Evolutionary conservation across 1,140 invertebrate species (phyloP), one percentile per base, ranked within the genome.

Genomic region (Lutraria rhynchaena): DNA sequence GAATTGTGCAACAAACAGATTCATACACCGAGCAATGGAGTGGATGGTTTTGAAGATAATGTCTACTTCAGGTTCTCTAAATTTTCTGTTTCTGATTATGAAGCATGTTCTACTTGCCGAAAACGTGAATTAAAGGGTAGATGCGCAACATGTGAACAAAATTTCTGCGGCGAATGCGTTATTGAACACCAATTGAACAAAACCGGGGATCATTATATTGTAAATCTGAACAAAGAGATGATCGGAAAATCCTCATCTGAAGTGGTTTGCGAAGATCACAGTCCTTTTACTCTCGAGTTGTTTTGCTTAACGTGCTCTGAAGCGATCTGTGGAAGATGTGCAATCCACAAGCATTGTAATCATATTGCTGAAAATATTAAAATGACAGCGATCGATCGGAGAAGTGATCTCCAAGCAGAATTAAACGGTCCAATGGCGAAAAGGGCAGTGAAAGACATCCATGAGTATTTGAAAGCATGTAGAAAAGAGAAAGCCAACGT

Each of bases 251-350:
- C 44, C 4, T 44, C 49, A 1, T 19, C 19, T n/a, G 61, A 51
- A 17, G 31, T 46, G 13, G 24, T 78, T 17, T 78, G 75, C 33
- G 49, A 55, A 13, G 60, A 67, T 22, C 75, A 78, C 35, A 51
- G 24, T 27, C 75, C 75, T 11, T 78, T 78, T 55, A 78, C 60
- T 11, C 60, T 78, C 0, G 75, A 78, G 15, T 31, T 78, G 13
- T 78, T 53, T 57, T 78, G 75, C 51, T 35, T 78, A 19, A 67
- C 57, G 27, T 78, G 75, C 31, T 65, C 75, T n/a, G 49, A 78
- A 27, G 55, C 75, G 9, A 78, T 78, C 17, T 78, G 75, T 24
- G 75, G 75, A 35, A 27, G 75, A 53, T 78, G 75, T 37, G 57
- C 75, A 11, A 78, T 78, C 1, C 11, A 41, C 7, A 65, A 67